Percentiles rank a stretch among this genome's conserved stretches.
These are phyloP conservation scores for Patella ulyssiponensis DNA, from an alignment of 2,888 invertebrate species.

Conservation along the genomic window DNA sequence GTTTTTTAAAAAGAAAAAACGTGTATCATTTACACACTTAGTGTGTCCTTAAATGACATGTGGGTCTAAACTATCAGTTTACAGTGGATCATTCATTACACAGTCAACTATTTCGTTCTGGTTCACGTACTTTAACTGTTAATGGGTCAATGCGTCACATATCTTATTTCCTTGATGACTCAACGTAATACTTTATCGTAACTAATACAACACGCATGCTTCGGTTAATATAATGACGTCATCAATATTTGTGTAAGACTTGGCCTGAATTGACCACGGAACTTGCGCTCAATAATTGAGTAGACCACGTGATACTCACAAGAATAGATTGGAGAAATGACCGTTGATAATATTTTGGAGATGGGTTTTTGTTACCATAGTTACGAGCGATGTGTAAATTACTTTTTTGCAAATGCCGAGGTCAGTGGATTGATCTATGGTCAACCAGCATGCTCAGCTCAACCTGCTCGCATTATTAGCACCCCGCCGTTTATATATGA, in stretches of 20 bases:
- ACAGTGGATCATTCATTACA: too few species aligned
- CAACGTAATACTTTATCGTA: too few species aligned
- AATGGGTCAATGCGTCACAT: too few species aligned
- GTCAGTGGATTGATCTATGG: neutral
- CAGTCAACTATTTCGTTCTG: too few species aligned
- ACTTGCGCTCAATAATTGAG: neutral
- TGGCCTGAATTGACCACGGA: neutral
- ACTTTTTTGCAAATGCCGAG: neutral
- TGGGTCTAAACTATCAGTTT: too few species aligned
- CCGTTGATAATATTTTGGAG: slow-evolving; percentile 5
- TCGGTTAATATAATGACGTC: neutral
- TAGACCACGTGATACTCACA: neutral
- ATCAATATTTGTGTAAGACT: neutral
- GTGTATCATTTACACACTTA: too few species aligned
- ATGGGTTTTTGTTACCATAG: slow-evolving; percentile 3
- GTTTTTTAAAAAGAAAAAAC: too few species aligned
- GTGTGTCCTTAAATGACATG: too few species aligned
- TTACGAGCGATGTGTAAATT: neutral
- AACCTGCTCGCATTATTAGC: neutral
- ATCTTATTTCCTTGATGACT: too few species aligned
- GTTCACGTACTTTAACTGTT: too few species aligned
- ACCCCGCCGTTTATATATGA: too few species aligned
- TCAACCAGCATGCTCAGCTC: neutral
- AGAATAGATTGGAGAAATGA: neutral
- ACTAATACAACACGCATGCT: too few species aligned